A percentile compares a stretch with the other conserved stretches of the same genome.
Evolutionary conservation across 2,888 invertebrate genomes (phyloP).

Genomic region (Leucozona laternaria): DNA sequence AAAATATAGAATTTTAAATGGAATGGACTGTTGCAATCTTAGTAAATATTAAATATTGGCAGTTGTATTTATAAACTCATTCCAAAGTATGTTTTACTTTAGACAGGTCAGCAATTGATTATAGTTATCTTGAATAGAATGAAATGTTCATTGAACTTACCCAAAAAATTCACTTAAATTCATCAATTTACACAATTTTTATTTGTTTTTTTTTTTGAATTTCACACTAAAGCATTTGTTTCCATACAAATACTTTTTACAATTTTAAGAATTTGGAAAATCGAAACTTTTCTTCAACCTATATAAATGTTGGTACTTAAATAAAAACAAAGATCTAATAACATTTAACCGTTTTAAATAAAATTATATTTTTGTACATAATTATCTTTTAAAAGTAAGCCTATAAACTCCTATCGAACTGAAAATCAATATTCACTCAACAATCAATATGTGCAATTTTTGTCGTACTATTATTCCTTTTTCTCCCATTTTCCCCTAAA

Average conservation of each 20-base stretch:
- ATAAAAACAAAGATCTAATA: slow-evolving; percentile 13
- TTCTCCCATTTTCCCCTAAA: slow-evolving; percentile 50
- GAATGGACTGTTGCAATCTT: no score
- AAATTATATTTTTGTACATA: slow-evolving; percentile 41
- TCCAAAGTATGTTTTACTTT: no score
- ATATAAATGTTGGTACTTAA: not conserved
- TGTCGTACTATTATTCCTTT: slow-evolving; percentile 61
- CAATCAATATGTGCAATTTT: slow-evolving; percentile 75
- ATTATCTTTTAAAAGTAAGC: slow-evolving; percentile 46
- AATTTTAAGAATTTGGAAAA: not conserved
- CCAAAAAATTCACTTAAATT: no score
- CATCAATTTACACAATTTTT: no score
- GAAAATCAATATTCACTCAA: slow-evolving; percentile 74
- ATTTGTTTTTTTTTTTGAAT: no score
- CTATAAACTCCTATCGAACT: slow-evolving; percentile 72
- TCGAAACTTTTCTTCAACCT: slow-evolving; percentile 53
- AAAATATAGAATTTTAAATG: no score
- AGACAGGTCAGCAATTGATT: no score
- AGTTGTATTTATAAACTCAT: no score
- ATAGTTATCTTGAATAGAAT: no score
- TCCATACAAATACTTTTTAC: not conserved
- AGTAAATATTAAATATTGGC: no score
- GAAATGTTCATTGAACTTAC: no score
- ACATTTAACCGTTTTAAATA: slow-evolving; percentile 16
- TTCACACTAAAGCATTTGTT: not conserved